These are phyloP conservation scores for Bombus picipes DNA, from an alignment of 1,140 invertebrate genomes.

Conservation along the genomic window DNA sequence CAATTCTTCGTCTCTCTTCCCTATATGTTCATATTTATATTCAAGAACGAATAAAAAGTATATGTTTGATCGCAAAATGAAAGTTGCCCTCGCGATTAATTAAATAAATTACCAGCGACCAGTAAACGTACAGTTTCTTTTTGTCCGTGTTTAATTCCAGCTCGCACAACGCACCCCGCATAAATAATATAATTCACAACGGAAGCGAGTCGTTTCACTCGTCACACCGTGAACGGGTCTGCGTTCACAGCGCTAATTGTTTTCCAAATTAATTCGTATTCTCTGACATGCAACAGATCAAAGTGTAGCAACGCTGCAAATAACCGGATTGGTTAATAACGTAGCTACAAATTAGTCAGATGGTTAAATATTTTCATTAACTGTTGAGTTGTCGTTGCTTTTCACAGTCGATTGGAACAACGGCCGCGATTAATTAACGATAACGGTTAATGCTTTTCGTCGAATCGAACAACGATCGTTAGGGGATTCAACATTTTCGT, in stretches of 20 bases:
- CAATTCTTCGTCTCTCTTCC: too few relatives aligned
- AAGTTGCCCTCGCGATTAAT: too few relatives aligned
- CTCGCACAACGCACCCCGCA: not conserved
- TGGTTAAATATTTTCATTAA: slow-evolving; percentile 28
- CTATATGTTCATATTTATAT: too few relatives aligned
- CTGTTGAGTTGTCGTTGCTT: not conserved
- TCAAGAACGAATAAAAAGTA: too few relatives aligned
- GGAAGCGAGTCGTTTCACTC: not conserved
- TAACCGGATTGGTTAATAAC: not conserved
- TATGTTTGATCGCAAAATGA: too few relatives aligned
- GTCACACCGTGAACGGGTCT: not conserved
- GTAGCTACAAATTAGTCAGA: slow-evolving; percentile 10
- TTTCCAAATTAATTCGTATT: slow-evolving; percentile 35
- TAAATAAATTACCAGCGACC: not conserved
- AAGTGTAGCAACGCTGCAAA: not conserved
- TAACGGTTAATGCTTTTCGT: not conserved
- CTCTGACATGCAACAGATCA: slow-evolving; percentile 7
- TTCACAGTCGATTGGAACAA: not conserved
- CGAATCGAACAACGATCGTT: not conserved
- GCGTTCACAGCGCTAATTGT: slow-evolving; percentile 9
- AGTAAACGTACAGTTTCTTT: not conserved
- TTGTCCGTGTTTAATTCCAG: not conserved
- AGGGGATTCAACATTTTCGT: not conserved
- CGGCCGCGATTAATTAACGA: slow-evolving; percentile 28
- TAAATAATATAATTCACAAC: slow-evolving; percentile 14